Evolutionary conservation across 92 coral and sea anemone species (phyloP), one percentile per base, ranked within the genome.

Genomic region (Pocillopora meandrina): DNA sequence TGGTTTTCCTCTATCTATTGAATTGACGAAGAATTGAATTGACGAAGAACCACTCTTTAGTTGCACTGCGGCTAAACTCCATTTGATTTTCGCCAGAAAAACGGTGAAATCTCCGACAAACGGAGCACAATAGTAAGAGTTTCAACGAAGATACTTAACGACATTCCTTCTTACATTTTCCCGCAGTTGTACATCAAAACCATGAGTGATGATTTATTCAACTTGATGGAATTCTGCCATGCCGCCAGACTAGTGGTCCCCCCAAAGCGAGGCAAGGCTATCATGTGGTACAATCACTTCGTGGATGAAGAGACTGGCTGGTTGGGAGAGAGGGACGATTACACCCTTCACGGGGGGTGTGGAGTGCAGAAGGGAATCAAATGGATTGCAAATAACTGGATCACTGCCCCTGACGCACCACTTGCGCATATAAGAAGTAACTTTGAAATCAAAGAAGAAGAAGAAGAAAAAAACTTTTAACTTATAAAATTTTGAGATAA

Each of bases 381-480:
- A 65, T 93, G 97, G 97, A 85, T 93, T 18, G 97, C 97, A 9
- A 93, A 93, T 73, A 93, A 93, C 77, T 93, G 97, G 97, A 80
- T 93, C 23, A 89, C 95, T 12, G 97, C 97, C 56, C 95, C 92
- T 13, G 97, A 93, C 72, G 71, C 66, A 35, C 70, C 88, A 15
- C 87, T 84, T 31, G 85, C 90, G 47, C 90, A 89, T 67, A 35
- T 86, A 66, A 61, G 84, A 76, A 93, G 92, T 81, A 81, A 68
- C 57, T 93, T 93, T 79, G 90, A 87, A 19, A 86, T 81, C 57
- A 56, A 65, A 1, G 85, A 81, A 5, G 85, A 81, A n/a, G 55
- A 81, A 16, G 52, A 19, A 36, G 17, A 31, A 33, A 14, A 33
- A 23, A 31, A 14, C 35, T 15, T 11, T 70, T 17, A 36, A 70